Evolutionary conservation across 2,888 invertebrate genomes (phyloP).

Genomic region (Neoascia interrupta): DNA sequence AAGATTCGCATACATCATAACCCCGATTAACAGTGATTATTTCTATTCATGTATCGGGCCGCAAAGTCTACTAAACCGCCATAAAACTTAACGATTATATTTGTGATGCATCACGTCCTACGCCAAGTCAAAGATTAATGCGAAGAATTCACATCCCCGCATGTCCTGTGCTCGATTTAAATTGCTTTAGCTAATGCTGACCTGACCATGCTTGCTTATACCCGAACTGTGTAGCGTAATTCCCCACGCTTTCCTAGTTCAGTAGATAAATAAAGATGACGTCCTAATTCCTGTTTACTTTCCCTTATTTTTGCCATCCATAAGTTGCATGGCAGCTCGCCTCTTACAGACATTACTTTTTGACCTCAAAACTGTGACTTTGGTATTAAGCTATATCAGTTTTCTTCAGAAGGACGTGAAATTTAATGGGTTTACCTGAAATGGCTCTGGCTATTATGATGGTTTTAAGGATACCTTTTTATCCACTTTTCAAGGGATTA

Average conservation of each 20-base stretch:
- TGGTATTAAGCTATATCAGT: slow-evolving; percentile 67
- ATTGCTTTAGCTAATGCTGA: too few relatives aligned
- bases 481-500: slow-evolving; percentile 68
- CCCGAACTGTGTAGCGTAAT: slow-evolving; percentile 22
- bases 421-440: slow-evolving; percentile 67
- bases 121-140: slow-evolving; percentile 19
- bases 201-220: too few relatives aligned
- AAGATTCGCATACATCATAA: too few relatives aligned
- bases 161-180: too few relatives aligned
- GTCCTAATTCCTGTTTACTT: slow-evolving; percentile 59
- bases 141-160: background rate
- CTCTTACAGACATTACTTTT: slow-evolving; percentile 41
- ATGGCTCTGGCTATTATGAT: slow-evolving; percentile 66
- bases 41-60: too few relatives aligned
- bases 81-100: too few relatives aligned
- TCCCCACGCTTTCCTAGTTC: slow-evolving; percentile 50
- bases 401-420: slow-evolving; percentile 63
- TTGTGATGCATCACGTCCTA: too few relatives aligned
- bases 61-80: too few relatives aligned
- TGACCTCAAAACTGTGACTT: slow-evolving; percentile 64
- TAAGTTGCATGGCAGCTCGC: slow-evolving; percentile 49
- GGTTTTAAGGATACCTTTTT: slow-evolving; percentile 66
- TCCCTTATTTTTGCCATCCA: slow-evolving; percentile 36
- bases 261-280: slow-evolving; percentile 57
- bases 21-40: too few relatives aligned